Evolutionary conservation across 2,888 invertebrate species (phyloP).

Genomic region (Myopa testacea): DNA sequence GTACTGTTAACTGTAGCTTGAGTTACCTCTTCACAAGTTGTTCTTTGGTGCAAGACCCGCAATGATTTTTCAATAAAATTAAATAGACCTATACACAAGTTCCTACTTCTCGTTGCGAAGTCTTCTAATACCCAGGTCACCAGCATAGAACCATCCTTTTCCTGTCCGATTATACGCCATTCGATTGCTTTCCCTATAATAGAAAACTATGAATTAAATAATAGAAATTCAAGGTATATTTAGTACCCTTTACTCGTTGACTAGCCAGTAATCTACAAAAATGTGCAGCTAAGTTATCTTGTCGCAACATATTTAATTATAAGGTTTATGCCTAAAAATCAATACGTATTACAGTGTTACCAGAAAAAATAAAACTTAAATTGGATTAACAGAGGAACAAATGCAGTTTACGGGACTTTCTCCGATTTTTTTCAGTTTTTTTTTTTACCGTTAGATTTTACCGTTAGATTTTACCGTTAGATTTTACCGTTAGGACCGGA

Average conservation of each 20-base stretch:
- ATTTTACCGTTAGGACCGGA: no score
- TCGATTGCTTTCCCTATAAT: constrained; percentile 76
- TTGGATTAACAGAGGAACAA: no score
- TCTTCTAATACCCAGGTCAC: constrained; percentile 74
- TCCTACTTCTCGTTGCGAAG: constrained; percentile 63
- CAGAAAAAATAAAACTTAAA: no score
- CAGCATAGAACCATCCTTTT: constrained; percentile 80
- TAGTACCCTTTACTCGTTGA: constrained; percentile 63
- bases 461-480: no score
- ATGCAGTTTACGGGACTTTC: no score
- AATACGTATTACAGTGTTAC: no score
- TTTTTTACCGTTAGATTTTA: no score
- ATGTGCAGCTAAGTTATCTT: constrained; percentile 68
- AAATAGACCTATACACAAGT: constrained; percentile 73
- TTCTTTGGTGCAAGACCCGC: constrained; percentile 74
- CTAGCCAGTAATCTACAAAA: constrained; percentile 66
- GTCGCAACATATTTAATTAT: constrained; percentile 59
- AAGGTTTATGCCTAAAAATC: no score
- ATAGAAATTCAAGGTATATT: neutral
- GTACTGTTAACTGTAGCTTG: constrained; percentile 83
- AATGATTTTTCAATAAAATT: constrained; percentile 73
- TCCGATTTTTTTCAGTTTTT: no score
- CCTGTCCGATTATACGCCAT: constrained; percentile 85
- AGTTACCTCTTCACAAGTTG: constrained; percentile 75
- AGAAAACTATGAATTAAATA: neutral